Evolutionary conservation across 2,888 invertebrate species (phyloP).

Genomic region (Oligia latruncula): DNA sequence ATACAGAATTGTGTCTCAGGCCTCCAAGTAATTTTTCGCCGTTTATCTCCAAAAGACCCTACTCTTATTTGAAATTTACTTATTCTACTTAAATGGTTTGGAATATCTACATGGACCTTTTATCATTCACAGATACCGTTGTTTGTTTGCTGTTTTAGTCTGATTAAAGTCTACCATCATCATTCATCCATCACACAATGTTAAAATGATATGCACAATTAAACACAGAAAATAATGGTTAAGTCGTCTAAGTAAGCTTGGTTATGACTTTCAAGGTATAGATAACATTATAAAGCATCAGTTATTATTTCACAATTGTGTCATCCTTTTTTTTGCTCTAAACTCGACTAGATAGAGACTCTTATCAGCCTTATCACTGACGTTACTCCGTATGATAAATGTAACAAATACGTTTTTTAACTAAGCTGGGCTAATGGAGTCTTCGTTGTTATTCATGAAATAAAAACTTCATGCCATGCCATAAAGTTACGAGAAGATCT

Average conservation of each 20-base stretch:
- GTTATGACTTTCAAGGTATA: constrained; percentile 36
- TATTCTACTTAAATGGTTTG: background rate
- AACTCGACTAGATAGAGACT: constrained; percentile 36
- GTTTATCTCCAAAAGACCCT: background rate
- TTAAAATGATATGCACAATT: constrained; percentile 20
- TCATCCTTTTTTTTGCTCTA: constrained; percentile 40
- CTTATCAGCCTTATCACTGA: constrained; percentile 62
- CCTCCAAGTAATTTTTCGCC: background rate
- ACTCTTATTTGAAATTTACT: background rate
- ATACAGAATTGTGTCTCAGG: background rate
- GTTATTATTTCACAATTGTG: constrained; percentile 30
- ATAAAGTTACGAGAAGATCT: constrained; percentile 27
- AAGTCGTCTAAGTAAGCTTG: constrained; percentile 33
- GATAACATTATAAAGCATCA: constrained; percentile 37
- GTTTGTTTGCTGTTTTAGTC: constrained; percentile 10
- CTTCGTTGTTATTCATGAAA: constrained; percentile 45
- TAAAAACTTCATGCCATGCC: constrained; percentile 29
- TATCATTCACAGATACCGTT: constrained; percentile 1
- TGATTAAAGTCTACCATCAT: constrained; percentile 8
- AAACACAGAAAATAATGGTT: constrained; percentile 15
- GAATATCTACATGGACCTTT: no score
- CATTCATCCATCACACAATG: background rate
- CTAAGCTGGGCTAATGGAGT: constrained; percentile 45
- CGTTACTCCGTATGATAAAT: constrained; percentile 60
- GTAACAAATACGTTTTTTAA: constrained; percentile 55